Evolutionary conservation across 1,140 invertebrate species (phyloP).

Genomic region (Maconellicoccus hirsutus): DNA sequence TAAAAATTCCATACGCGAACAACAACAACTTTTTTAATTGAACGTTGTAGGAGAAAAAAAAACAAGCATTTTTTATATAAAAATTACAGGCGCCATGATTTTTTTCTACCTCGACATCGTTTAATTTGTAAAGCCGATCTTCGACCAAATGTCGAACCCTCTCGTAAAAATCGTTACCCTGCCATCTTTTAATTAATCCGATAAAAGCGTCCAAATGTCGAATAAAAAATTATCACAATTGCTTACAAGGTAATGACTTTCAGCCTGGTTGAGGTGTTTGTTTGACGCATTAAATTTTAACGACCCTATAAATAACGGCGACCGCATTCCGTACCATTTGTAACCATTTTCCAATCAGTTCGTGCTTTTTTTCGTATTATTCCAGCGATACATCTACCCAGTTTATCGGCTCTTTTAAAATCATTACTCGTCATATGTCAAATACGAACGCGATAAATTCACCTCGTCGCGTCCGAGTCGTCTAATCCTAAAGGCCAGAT

Average conservation of each 20-base stretch:
- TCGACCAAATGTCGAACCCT: background rate
- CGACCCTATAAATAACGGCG: background rate
- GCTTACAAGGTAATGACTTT: conserved; percentile 8
- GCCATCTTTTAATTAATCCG: background rate
- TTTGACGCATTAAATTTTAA: background rate
- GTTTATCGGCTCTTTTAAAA: too few species aligned
- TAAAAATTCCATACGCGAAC: background rate
- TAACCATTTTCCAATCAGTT: too few species aligned
- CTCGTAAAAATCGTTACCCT: too few species aligned
- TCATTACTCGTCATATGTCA: too few species aligned
- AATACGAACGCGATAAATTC: too few species aligned
- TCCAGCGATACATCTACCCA: too few species aligned
- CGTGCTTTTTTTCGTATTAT: too few species aligned
- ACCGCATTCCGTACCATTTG: background rate
- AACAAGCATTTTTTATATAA: background rate
- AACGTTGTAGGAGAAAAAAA: background rate
- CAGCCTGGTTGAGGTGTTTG: background rate
- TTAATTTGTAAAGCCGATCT: background rate
- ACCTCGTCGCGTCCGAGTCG: too few species aligned
- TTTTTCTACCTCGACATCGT: background rate
- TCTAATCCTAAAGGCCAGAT: too few species aligned
- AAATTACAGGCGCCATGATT: background rate
- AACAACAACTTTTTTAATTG: background rate
- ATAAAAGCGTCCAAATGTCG: background rate
- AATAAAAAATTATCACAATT: background rate